phyloP scores from a whole-genome alignment of 1,140 invertebrate genomes.

The Contarinia nasturtii region DNA sequence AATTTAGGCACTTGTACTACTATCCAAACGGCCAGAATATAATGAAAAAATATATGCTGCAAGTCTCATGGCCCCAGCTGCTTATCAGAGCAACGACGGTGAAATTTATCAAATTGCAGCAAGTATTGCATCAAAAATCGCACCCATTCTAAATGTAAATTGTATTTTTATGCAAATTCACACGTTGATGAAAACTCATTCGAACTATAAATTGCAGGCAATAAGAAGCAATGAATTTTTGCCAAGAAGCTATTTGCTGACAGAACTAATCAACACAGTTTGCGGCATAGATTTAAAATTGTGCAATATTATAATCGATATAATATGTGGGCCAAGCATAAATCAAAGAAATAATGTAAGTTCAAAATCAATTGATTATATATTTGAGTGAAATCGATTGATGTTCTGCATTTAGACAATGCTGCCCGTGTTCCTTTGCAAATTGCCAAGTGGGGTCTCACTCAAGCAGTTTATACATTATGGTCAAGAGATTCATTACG shows the following conservation, averaged over 20 bases:
- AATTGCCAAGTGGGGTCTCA: conserved; percentile 59
- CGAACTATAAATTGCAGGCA: conserved; percentile 2
- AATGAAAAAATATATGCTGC: conserved; percentile 35
- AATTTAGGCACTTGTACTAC: conserved; percentile 37
- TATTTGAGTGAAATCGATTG: not conserved
- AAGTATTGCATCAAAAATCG: not conserved
- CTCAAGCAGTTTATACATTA: conserved; percentile 55
- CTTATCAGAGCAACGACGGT: conserved; percentile 19
- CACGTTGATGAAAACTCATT: not conserved
- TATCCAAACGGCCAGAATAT: conserved; percentile 35
- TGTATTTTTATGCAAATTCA: no score
- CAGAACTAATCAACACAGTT: conserved; percentile 26
- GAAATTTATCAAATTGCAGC: conserved; percentile 4
- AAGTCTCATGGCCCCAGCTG: conserved; percentile 40
- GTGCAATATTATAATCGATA: conserved; percentile 36
- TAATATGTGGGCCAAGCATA: not conserved
- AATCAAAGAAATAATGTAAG: not conserved
- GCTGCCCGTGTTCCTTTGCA: conserved; percentile 48
- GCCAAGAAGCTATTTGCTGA: conserved; percentile 27
- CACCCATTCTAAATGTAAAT: not conserved
- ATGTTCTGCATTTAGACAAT: not conserved
- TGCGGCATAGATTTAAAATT: conserved; percentile 23
- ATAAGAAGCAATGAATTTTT: conserved; percentile 33
- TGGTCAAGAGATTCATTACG: conserved; percentile 32
- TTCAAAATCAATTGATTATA: not conserved